Percentiles rank a stretch among this genome's conserved stretches.
Conservation (phyloP, 2,888 invertebrate species). For the Zaprionus lineosus region DNA sequence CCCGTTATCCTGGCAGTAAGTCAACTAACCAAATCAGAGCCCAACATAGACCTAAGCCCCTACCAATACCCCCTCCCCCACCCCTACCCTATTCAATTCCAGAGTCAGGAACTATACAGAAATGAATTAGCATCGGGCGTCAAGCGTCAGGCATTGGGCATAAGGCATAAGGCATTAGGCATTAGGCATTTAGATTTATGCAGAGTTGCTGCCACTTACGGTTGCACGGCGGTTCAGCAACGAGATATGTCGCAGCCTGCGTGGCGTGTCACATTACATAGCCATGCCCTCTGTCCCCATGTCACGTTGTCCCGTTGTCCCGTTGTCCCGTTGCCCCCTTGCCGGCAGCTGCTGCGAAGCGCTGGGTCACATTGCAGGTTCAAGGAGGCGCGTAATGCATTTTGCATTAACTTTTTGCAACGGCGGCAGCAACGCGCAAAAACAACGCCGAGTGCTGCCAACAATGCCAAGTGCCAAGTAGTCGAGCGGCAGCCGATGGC, state of each 20-base stretch:
- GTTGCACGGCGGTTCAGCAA: constrained; percentile 39
- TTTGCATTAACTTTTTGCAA: constrained; percentile 64
- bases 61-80: not conserved
- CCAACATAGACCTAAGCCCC: constrained; percentile 6
- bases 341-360: constrained; percentile 9
- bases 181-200: constrained; percentile 62
- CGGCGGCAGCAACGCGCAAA: constrained; percentile 16
- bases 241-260: constrained; percentile 16
- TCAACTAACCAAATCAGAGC: constrained; percentile 23
- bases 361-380: constrained; percentile 58
- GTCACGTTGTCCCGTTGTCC: too few relatives aligned
- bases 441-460: constrained; percentile 30
- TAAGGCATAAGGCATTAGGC: constrained; percentile 52
- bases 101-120: constrained; percentile 44
- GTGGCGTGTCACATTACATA: constrained; percentile 53
- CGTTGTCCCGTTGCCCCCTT: too few relatives aligned
- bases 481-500: too few relatives aligned
- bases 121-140: constrained; percentile 54
- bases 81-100: constrained; percentile 45
- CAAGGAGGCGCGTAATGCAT: constrained; percentile 75
- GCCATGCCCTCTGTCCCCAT: too few relatives aligned
- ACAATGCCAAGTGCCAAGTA: constrained; percentile 62
- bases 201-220: constrained; percentile 34
- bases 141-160: constrained; percentile 45
- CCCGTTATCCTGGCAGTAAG: constrained; percentile 17